phyloP scores from a whole-genome alignment of 2,797 vertebrate genomes.

The Rhodeus uyekii region DNA sequence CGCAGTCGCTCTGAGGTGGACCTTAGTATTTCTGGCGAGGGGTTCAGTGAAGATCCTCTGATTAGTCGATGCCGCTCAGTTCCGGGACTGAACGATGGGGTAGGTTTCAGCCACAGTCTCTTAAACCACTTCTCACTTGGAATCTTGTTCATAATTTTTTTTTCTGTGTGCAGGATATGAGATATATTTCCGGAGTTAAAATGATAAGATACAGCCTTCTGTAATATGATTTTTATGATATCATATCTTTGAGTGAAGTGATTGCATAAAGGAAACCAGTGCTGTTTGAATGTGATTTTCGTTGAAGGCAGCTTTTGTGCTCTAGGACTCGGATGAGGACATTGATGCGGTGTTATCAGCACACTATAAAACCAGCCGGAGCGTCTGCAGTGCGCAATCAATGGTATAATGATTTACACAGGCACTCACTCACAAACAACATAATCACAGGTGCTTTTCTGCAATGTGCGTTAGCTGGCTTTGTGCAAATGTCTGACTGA shows the following conservation, averaged over 20 bases:
- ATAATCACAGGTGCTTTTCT: conserved; percentile 20
- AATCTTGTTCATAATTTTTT: neutral
- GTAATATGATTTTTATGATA: conserved; percentile 1
- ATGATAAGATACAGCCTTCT: conserved; percentile 14
- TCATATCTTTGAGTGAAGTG: conserved; percentile 15
- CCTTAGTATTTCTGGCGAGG: conserved; percentile 81
- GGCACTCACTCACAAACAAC: conserved; percentile 23
- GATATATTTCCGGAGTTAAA: conserved; percentile 8
- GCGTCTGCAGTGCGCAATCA: conserved; percentile 81
- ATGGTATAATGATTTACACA: conserved; percentile 75
- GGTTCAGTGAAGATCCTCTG: conserved; percentile 80
- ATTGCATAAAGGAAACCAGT: neutral
- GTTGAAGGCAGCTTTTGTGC: conserved; percentile 35
- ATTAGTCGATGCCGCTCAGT: conserved; percentile 87
- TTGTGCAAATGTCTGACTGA: conserved; percentile 12
- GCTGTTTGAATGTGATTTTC: conserved; percentile 71
- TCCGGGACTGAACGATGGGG: conserved; percentile 85
- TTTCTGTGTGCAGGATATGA: conserved; percentile 1
- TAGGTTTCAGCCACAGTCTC: conserved; percentile 58
- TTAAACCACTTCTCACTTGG: conserved; percentile 10
- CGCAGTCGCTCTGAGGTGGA: conserved; percentile 90
- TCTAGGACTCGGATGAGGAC: conserved; percentile 83
- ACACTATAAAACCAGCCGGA: conserved; percentile 70
- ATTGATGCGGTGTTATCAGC: conserved; percentile 81
- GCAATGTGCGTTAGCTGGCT: neutral